Evolutionary conservation across 2,113 vertebrate species (phyloP).

Genomic region (human (Homo sapiens)): GRCh38 chr6:148564501-148565000

Average conservation of each 20-base stretch:
- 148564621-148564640: background rate
- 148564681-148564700: background rate
- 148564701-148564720: slow-evolving; percentile 54
- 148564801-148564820: background rate
- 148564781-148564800: accelerated
- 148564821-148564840: accelerated
- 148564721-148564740: background rate
- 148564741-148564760: background rate
- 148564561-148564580: background rate
- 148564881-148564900: background rate
- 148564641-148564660: slow-evolving; percentile 37
- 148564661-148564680: background rate
- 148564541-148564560: background rate
- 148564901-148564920: background rate
- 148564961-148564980: slow-evolving; percentile 25
- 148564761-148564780: background rate
- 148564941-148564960: background rate
- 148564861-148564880: background rate
- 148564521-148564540: accelerated
- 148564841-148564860: background rate
- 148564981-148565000: background rate
- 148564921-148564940: background rate
- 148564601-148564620: background rate
- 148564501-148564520: background rate
- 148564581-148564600: background rate